These are phyloP conservation scores for Gymnoscopelus braueri DNA, from an alignment of 2,797 vertebrate genomes.

Conservation along the genomic window DNA sequence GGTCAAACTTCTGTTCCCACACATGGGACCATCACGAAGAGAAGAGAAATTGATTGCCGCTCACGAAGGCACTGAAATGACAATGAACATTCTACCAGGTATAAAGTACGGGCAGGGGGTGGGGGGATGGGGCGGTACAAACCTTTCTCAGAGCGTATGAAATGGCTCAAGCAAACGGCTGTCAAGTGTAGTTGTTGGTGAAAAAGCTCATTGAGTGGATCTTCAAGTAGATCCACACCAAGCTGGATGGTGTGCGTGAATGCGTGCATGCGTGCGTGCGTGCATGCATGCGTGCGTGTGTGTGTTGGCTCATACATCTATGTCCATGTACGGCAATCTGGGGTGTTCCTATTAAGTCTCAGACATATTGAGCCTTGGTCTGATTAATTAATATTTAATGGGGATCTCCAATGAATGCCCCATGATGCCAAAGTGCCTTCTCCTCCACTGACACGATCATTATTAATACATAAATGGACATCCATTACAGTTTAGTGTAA, in stretches of 20 bases:
- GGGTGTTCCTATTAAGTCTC: too few relatives aligned
- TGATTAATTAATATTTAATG: too few relatives aligned
- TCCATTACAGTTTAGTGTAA: too few relatives aligned
- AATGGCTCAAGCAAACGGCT: constrained; percentile 77
- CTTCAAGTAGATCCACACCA: constrained; percentile 44
- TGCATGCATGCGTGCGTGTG: constrained; percentile 11
- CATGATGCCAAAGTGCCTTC: too few relatives aligned
- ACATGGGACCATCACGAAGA: constrained; percentile 83
- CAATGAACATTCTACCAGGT: constrained; percentile 83
- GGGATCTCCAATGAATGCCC: too few relatives aligned
- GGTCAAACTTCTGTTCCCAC: constrained; percentile 87
- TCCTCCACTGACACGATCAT: too few relatives aligned
- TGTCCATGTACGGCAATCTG: too few relatives aligned
- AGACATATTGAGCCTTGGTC: too few relatives aligned
- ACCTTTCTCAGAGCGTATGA: constrained; percentile 75
- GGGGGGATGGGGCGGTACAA: constrained; percentile 49
- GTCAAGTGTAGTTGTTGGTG: constrained; percentile 76
- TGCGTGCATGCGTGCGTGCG: constrained; percentile 8
- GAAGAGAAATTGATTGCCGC: constrained; percentile 87
- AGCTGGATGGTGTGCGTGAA: constrained; percentile 22
- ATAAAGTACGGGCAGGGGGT: constrained; percentile 23
- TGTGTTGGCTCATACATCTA: background rate
- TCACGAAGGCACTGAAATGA: constrained; percentile 87
- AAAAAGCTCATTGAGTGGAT: constrained; percentile 69
- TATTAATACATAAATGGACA: too few relatives aligned